Conservation (phyloP, 1,140 invertebrate species). For the Aphis gossypii region DNA sequence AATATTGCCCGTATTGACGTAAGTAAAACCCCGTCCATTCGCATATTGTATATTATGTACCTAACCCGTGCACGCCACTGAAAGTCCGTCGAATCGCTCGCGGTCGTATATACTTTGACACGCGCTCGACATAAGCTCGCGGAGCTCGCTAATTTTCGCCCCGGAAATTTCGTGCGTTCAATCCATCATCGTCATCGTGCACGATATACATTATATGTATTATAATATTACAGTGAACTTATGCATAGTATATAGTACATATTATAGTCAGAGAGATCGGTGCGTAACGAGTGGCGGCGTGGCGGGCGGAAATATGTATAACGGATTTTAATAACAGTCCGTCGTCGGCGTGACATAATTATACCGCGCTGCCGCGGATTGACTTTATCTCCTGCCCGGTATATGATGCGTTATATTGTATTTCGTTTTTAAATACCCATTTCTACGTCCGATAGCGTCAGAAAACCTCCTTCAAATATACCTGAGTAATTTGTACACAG, state of each 20-base stretch:
- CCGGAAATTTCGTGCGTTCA: not conserved
- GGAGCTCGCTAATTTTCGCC: not conserved
- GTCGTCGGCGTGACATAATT: conserved; percentile 16
- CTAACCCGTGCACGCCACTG: not conserved
- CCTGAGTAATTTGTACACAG: not conserved
- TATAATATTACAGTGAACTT: not conserved
- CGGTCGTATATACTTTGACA: too few relatives aligned
- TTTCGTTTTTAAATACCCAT: not conserved
- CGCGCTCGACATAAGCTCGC: not conserved
- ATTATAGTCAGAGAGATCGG: not conserved
- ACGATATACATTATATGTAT: not conserved
- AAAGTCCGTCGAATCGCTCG: not conserved
- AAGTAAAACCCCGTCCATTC: not conserved
- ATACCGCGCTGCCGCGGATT: not conserved
- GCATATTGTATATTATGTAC: not conserved
- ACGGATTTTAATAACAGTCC: conserved; percentile 37
- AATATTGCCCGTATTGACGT: too few relatives aligned
- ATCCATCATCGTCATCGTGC: not conserved
- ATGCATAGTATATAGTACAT: not conserved
- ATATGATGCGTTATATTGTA: not conserved
- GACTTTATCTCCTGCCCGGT: not conserved
- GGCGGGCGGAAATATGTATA: not conserved
- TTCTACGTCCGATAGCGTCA: not conserved
- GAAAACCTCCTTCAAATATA: not conserved
- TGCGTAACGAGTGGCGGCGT: not conserved